Evolutionary conservation across 2,113 vertebrate genomes (phyloP).

Genomic region (Tupaia chinensis): DNA sequence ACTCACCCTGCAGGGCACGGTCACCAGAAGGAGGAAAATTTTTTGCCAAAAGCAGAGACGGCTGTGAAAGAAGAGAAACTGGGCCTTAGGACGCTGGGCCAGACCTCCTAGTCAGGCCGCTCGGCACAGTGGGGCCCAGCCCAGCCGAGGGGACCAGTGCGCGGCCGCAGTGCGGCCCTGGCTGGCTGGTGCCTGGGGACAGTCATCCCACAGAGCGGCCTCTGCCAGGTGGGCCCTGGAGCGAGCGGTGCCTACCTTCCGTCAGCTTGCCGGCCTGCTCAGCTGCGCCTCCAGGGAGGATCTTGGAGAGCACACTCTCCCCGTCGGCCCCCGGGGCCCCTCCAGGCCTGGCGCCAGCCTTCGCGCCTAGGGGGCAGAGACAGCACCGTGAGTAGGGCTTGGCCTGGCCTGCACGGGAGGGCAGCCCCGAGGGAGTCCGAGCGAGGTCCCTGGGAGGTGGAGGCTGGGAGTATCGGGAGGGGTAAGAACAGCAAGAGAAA

Average conservation of each 20-base stretch:
- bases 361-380: constrained; percentile 88
- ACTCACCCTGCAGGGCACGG: constrained; percentile 90
- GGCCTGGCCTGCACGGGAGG: background rate
- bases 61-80: constrained; percentile 86
- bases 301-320: constrained; percentile 96
- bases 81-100: background rate
- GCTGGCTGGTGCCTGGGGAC: background rate
- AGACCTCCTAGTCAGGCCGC: background rate
- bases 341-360: constrained; percentile 84
- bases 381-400: background rate
- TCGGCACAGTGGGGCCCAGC: background rate
- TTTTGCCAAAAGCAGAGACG: constrained; percentile 98
- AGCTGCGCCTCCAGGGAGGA: constrained; percentile 95
- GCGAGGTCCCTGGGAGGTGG: background rate
- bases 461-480: background rate
- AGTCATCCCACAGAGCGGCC: background rate
- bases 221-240: background rate
- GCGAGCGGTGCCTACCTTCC: constrained; percentile 89
- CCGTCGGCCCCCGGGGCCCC: constrained; percentile 90
- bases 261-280: constrained; percentile 99
- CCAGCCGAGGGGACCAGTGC: background rate
- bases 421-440: background rate
- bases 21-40: constrained; percentile 99
- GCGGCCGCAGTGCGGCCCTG: background rate
- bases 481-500: background rate